These are phyloP conservation scores for Caracal caracal DNA, from an alignment of 2,113 vertebrate species.

Conservation along the genomic window DNA sequence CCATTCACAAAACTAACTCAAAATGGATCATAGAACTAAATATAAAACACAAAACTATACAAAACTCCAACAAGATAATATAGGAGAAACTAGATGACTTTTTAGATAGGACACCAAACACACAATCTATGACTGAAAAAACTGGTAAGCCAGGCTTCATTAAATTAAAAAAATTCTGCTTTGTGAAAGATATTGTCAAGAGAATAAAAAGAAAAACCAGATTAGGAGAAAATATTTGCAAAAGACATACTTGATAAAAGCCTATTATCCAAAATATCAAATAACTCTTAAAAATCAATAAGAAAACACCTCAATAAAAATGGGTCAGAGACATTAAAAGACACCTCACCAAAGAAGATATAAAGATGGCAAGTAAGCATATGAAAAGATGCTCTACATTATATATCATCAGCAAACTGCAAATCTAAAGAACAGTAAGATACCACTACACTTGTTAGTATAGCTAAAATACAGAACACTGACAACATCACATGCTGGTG, in stretches of 20 bases:
- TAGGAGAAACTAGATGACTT: background rate
- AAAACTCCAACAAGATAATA: background rate
- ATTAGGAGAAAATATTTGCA: background rate
- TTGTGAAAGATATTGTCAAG: background rate
- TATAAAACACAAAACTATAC: background rate
- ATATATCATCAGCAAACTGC: background rate
- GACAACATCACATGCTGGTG: background rate
- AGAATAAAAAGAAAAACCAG: background rate
- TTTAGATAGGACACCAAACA: background rate
- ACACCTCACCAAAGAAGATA: background rate
- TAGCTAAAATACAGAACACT: background rate
- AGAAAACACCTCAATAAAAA: background rate
- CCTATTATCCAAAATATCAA: constrained; percentile 23
- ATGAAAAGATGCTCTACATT: background rate
- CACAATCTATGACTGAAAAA: background rate
- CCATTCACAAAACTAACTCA: background rate
- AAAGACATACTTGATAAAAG: background rate
- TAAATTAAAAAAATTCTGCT: constrained; percentile 29
- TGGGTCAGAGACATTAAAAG: background rate
- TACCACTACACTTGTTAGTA: background rate
- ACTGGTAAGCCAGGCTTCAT: background rate
- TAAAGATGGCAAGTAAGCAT: background rate
- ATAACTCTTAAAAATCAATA: background rate
- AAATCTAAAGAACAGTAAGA: background rate
- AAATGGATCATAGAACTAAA: background rate